phyloP scores from a whole-genome alignment of 2,888 invertebrate species.

The Acanthosoma haemorrhoidale region DNA sequence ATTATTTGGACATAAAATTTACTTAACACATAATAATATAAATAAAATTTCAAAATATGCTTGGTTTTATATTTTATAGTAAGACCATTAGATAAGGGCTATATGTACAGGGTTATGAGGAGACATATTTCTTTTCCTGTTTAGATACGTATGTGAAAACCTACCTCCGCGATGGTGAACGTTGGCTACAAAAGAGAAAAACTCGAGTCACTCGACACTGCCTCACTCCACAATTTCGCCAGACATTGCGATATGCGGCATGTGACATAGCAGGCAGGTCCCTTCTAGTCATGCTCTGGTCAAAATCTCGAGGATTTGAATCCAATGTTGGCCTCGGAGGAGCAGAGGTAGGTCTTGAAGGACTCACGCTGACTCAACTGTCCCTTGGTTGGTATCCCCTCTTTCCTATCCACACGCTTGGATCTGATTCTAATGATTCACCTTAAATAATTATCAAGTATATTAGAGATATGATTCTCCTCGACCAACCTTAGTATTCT shows the following conservation, averaged over 20 bases:
- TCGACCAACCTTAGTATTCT: neutral
- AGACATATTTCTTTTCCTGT: constrained; percentile 28
- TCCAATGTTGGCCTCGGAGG: constrained; percentile 77
- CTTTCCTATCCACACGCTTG: constrained; percentile 78
- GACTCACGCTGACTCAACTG: constrained; percentile 70
- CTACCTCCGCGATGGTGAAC: constrained; percentile 81
- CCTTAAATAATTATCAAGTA: constrained; percentile 45
- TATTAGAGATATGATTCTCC: neutral
- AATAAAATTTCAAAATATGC: too few species aligned
- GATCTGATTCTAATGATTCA: constrained; percentile 59
- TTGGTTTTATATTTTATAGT: too few species aligned
- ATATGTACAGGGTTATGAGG: too few species aligned
- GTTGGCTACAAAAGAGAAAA: constrained; percentile 86
- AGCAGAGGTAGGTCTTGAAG: constrained; percentile 77
- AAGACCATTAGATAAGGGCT: too few species aligned
- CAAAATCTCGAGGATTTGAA: constrained; percentile 64
- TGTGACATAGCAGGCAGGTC: constrained; percentile 57
- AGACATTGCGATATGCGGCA: constrained; percentile 73
- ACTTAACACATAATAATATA: too few species aligned
- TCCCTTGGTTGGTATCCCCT: constrained; percentile 88
- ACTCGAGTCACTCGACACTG: constrained; percentile 77
- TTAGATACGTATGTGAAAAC: constrained; percentile 92
- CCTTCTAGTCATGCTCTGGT: constrained; percentile 88
- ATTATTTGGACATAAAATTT: too few species aligned
- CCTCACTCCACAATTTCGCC: constrained; percentile 78